A percentile compares a stretch with the other conserved stretches of the same genome.
Conservation (phyloP, 2,113 vertebrate species). For the Oryzias melastigma region DNA sequence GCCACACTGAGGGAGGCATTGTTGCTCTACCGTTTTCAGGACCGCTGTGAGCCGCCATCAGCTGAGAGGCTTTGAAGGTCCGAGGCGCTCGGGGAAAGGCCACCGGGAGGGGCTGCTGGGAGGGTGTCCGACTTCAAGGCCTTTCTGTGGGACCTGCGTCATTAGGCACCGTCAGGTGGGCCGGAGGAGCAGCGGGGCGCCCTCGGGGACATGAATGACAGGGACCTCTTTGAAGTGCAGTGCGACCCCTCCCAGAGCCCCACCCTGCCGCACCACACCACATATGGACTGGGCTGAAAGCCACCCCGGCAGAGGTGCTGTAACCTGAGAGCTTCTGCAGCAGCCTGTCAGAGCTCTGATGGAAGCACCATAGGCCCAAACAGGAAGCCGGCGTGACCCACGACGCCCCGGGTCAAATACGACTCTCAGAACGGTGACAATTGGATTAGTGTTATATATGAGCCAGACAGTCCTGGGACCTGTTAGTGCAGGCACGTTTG, state of each 20-base stretch:
- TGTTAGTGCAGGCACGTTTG: conserved; percentile 31
- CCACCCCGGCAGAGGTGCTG: conserved; percentile 26
- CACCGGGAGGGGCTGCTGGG: conserved; percentile 26
- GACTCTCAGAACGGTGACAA: conserved; percentile 63
- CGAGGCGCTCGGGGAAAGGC: conserved; percentile 37
- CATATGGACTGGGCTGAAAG: conserved; percentile 56
- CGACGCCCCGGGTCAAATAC: conserved; percentile 44
- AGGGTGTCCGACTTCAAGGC: conserved; percentile 67
- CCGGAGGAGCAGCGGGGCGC: conserved; percentile 41
- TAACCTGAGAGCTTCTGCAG: conserved; percentile 61
- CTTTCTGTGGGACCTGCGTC: conserved; percentile 27
- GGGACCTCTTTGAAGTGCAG: conserved; percentile 58
- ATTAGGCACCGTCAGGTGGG: conserved; percentile 31
- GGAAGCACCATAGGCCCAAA: conserved; percentile 57
- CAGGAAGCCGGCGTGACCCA: conserved; percentile 58
- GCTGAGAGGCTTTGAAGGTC: conserved; percentile 45
- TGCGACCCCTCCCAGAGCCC: conserved; percentile 29
- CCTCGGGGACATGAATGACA: conserved; percentile 46
- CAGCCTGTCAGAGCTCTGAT: conserved; percentile 48
- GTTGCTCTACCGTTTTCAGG: conserved; percentile 22
- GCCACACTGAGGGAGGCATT: background rate
- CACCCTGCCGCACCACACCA: conserved; percentile 43
- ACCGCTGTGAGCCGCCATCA: conserved; percentile 40
- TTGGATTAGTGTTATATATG: conserved; percentile 63
- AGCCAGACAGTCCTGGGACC: conserved; percentile 42